Evolutionary conservation across 2,113 vertebrate species (phyloP).

Genomic region (Leucoraja erinaceus): DNA sequence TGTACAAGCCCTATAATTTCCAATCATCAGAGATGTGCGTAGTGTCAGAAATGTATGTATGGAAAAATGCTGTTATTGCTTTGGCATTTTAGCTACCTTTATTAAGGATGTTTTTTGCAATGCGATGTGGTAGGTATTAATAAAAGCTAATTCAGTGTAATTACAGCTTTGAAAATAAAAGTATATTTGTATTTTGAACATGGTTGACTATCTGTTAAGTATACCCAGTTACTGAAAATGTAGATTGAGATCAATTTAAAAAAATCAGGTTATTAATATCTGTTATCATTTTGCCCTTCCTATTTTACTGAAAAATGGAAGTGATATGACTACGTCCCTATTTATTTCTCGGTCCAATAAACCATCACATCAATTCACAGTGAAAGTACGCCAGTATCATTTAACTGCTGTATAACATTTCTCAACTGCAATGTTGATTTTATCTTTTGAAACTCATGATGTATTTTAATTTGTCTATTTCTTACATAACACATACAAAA

Average conservation of each 20-base stretch:
- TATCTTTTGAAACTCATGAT: background rate
- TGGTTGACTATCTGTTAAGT: background rate
- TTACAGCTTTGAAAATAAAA: constrained; percentile 11
- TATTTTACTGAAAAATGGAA: background rate
- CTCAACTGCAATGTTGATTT: constrained; percentile 22
- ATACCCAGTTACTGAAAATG: too few species aligned
- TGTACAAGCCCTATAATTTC: constrained; percentile 26
- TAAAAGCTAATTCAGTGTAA: background rate
- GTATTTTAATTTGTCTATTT: constrained; percentile 20
- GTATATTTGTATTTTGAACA: background rate
- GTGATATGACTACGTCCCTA: background rate
- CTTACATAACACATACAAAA: background rate
- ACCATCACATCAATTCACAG: background rate
- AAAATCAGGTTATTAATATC: background rate
- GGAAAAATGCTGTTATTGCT: constrained; percentile 27
- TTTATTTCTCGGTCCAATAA: background rate
- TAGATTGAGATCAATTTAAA: constrained; percentile 21
- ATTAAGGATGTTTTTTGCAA: constrained; percentile 17
- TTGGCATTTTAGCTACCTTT: constrained; percentile 20
- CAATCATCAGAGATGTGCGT: background rate
- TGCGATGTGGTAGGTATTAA: background rate
- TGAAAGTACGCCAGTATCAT: background rate
- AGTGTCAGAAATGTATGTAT: constrained; percentile 7
- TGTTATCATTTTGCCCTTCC: background rate
- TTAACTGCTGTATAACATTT: background rate